Conservation (phyloP, 2,888 invertebrate species). For the Pammene aurita region DNA sequence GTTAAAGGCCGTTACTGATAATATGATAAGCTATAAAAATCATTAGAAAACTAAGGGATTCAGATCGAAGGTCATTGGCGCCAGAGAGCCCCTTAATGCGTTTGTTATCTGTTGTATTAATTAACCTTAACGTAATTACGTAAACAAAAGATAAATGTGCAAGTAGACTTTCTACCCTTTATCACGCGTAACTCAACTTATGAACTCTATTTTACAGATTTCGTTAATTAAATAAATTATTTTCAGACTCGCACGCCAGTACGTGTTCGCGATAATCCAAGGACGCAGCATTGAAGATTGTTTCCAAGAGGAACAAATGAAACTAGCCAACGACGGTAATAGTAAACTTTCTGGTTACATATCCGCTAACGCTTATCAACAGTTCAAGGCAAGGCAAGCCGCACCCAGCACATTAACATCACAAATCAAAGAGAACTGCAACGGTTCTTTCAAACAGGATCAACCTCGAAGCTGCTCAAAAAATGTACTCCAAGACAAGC, state of each 20-base stretch:
- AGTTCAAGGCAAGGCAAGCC: constrained; percentile 59
- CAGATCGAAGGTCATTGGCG: too few species aligned
- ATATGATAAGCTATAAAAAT: too few species aligned
- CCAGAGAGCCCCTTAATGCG: too few species aligned
- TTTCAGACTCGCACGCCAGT: constrained; percentile 85
- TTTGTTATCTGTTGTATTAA: not conserved
- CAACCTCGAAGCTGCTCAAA: constrained; percentile 65
- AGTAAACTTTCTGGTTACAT: constrained; percentile 80
- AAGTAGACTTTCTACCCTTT: not conserved
- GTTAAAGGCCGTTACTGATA: too few species aligned
- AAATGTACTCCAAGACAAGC: constrained; percentile 77
- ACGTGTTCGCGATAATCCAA: constrained; percentile 85
- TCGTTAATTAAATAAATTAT: not conserved
- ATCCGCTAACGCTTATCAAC: constrained; percentile 72
- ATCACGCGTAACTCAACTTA: not conserved
- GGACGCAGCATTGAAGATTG: constrained; percentile 87
- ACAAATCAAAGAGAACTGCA: constrained; percentile 75
- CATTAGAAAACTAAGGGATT: too few species aligned
- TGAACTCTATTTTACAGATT: not conserved
- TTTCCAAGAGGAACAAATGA: constrained; percentile 74
- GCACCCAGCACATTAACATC: constrained; percentile 55
- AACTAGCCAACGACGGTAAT: constrained; percentile 61
- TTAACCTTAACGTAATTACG: constrained; percentile 4
- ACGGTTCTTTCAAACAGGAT: constrained; percentile 59
- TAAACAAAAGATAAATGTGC: constrained; percentile 5